A percentile compares a stretch with the other conserved stretches of the same genome.
These are phyloP conservation scores for Muricea muricata DNA, from an alignment of 92 coral and sea anemone genomes.

Conservation along the genomic window DNA sequence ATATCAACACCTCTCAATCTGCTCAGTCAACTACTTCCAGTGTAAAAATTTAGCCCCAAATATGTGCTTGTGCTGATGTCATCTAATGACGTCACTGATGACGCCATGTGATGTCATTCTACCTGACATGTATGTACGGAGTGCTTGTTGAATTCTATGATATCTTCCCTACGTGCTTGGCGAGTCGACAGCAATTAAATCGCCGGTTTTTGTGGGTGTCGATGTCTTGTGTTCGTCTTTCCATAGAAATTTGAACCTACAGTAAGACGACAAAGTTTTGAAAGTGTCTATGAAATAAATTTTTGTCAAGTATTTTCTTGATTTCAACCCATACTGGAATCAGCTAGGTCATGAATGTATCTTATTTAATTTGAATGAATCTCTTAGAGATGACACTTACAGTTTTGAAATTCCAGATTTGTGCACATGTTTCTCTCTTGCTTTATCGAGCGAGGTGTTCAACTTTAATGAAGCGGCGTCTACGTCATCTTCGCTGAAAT, in stretches of 20 bases:
- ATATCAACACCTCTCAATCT: not conserved
- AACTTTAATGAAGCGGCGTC: constrained; percentile 42
- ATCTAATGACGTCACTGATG: not conserved
- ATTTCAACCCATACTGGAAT: too few relatives aligned
- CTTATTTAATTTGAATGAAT: too few relatives aligned
- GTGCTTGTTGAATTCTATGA: not conserved
- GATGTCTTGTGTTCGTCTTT: constrained; percentile 36
- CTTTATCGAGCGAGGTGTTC: constrained; percentile 52
- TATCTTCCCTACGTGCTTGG: not conserved
- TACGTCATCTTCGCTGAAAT: constrained; percentile 63
- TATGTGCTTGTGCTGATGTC: not conserved
- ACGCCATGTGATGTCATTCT: not conserved
- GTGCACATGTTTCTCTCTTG: constrained; percentile 65
- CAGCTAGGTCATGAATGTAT: too few relatives aligned
- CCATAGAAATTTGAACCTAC: constrained; percentile 38
- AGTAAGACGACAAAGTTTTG: not conserved
- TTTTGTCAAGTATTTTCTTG: too few relatives aligned
- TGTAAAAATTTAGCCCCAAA: not conserved
- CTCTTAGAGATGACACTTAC: constrained; percentile 78
- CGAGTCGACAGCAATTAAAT: not conserved
- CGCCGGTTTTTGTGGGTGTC: constrained; percentile 13
- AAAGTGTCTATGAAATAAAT: too few relatives aligned
- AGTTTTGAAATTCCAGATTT: constrained; percentile 97
- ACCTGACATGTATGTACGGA: not conserved
- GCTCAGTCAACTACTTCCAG: not conserved